A percentile compares a stretch with the other conserved stretches of the same genome.
Conservation (phyloP, 2,113 vertebrate genomes). For the Myrmecobius fasciatus region DNA sequence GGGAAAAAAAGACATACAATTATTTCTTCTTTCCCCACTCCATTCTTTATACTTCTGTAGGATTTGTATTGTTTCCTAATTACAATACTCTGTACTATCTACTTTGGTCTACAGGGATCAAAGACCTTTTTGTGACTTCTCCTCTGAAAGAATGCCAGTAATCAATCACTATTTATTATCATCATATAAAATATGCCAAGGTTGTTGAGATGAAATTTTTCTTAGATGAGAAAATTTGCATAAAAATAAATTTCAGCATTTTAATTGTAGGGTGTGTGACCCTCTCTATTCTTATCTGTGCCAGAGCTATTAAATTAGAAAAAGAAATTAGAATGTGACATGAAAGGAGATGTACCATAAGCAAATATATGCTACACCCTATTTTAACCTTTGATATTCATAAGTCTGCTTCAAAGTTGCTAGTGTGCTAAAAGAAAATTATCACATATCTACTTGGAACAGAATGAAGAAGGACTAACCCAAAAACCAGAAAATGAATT, state of each 20-base stretch:
- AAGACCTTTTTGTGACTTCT: conserved; percentile 49
- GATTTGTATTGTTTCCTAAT: conserved; percentile 49
- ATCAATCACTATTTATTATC: conserved; percentile 61
- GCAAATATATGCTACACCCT: neutral
- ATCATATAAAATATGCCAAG: conserved; percentile 44
- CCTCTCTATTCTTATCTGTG: neutral
- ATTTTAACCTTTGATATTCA: neutral
- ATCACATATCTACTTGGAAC: no score
- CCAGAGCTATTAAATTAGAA: neutral
- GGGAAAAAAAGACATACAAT: neutral
- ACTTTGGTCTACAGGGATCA: conserved; percentile 28
- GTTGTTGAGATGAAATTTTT: conserved; percentile 62
- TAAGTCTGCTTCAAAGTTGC: neutral
- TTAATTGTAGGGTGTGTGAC: conserved; percentile 35
- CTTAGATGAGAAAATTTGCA: conserved; percentile 35
- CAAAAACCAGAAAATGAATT: neutral
- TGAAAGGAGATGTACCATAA: neutral
- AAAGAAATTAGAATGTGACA: neutral
- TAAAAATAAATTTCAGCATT: conserved; percentile 62
- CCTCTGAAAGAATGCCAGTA: conserved; percentile 15
- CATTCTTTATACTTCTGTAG: conserved; percentile 22
- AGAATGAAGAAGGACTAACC: neutral
- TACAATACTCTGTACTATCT: conserved; percentile 51
- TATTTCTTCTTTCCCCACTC: neutral
- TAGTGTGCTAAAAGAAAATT: neutral